Evolutionary conservation across 2,113 vertebrate genomes (phyloP), one percentile per base, ranked within the genome.

Genomic region (Sturnus vulgaris): DNA sequence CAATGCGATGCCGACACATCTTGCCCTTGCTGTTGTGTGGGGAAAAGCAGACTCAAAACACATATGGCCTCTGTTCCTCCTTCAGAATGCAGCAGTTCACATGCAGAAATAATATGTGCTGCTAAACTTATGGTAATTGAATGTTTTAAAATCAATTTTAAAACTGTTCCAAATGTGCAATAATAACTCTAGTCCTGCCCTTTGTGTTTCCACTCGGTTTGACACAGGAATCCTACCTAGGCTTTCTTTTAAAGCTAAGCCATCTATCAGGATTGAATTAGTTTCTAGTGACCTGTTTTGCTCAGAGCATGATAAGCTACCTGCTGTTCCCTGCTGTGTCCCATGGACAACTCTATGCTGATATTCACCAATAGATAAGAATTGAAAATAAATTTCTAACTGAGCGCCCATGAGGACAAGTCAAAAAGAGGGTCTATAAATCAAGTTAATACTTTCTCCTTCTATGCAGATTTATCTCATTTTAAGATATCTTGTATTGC

Each of bases 401-500:
- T 75, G 76, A 91, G 65, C 2, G 5, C 56, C 52, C 56, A 18
- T 42, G 77, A 90, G 88, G 88, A 84, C 72, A 71, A 92, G 71
- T 65, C 39, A 78, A 88, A 93, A 78, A 83, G 44, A 17, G 0
- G 8, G 12, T 78, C 85, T 72, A 76, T 94, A 93, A 95, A 96
- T 96, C 82, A 94, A 69, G 53, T 81, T 88, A 88, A 88, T 95
- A 93, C 77, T 82, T 92, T 81, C 86, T 90, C 80, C 69, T 66
- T 77, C 68, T 86, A 94, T 68, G 40, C 93, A 81, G 77, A 84
- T 93, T 82, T 93, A 86, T 94, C 68, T 86, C 72, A 81, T 94
- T 97, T 96, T 81, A 92, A 93, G 90, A 57, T 82, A 90, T 50
- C 40, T 15, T 90, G 49, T 86, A 76, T 49, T 64, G 64, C 52